Conservation (phyloP, 2,797 vertebrate genomes). For the Danio choprae region DNA sequence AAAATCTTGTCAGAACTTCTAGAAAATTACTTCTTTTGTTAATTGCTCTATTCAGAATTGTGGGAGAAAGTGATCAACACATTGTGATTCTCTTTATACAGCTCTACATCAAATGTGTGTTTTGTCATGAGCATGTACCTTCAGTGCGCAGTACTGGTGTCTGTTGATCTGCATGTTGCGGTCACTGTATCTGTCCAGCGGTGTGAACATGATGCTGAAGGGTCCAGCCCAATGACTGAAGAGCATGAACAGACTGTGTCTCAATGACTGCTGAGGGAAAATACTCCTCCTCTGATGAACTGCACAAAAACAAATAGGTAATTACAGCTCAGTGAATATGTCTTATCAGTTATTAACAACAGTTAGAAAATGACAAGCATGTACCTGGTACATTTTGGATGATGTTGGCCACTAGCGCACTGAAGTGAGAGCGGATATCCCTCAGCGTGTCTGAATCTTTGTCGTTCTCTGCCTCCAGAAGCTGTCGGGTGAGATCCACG, state of each 20-base stretch:
- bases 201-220: conserved; percentile 99
- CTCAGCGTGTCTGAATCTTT: conserved; percentile 97
- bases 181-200: conserved; percentile 97
- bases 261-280: conserved; percentile 97
- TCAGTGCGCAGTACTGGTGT: conserved; percentile 97
- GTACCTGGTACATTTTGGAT: conserved; percentile 99
- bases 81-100: too few species aligned
- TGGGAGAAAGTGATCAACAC: too few species aligned
- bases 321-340: not conserved
- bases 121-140: conserved; percentile 79
- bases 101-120: not conserved
- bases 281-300: conserved; percentile 97
- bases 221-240: conserved; percentile 99
- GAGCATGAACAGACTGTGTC: conserved; percentile 98
- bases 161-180: conserved; percentile 98
- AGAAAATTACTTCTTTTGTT: too few species aligned
- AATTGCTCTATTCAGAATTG: too few species aligned
- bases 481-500: conserved; percentile 95
- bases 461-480: conserved; percentile 98
- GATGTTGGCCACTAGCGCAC: conserved; percentile 98
- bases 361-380: not conserved
- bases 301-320: conserved; percentile 64
- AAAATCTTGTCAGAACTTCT: too few species aligned
- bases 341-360: not conserved
- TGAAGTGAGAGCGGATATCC: conserved; percentile 99